A percentile compares a stretch with the other conserved stretches of the same genome.
phyloP scores from a whole-genome alignment of 2,797 vertebrate species.

The Argya squamiceps region DNA sequence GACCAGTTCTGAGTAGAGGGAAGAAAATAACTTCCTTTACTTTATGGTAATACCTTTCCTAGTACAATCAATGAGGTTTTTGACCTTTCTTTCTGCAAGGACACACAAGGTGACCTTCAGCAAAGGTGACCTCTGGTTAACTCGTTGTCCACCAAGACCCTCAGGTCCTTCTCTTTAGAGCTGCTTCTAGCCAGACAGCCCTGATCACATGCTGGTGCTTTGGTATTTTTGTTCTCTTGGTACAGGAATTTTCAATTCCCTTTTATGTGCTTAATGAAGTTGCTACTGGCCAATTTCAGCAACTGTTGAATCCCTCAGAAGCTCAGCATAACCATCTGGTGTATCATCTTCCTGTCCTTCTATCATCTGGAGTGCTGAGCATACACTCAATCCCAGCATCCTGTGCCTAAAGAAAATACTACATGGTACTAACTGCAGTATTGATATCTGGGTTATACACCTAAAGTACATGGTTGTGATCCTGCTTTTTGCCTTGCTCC shows the following conservation, averaged over 20 bases:
- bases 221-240: background rate
- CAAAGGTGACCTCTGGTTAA: background rate
- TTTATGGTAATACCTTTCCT: background rate
- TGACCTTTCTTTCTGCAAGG: background rate
- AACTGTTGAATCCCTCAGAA: background rate
- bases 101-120: background rate
- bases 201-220: background rate
- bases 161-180: background rate
- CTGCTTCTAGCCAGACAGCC: background rate
- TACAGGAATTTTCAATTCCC: background rate
- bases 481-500: background rate
- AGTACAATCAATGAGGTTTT: background rate
- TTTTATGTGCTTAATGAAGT: background rate
- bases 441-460: background rate
- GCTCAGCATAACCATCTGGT: background rate
- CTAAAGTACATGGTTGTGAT: background rate
- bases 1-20: background rate
- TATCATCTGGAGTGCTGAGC: background rate
- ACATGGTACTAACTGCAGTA: rapidly evolving
- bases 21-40: background rate
- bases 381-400: background rate
- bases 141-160: background rate
- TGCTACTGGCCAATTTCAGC: background rate
- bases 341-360: background rate
- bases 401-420: background rate